These are phyloP conservation scores for Dryas iulia DNA, from an alignment of 1,140 invertebrate species.

Conservation along the genomic window DNA sequence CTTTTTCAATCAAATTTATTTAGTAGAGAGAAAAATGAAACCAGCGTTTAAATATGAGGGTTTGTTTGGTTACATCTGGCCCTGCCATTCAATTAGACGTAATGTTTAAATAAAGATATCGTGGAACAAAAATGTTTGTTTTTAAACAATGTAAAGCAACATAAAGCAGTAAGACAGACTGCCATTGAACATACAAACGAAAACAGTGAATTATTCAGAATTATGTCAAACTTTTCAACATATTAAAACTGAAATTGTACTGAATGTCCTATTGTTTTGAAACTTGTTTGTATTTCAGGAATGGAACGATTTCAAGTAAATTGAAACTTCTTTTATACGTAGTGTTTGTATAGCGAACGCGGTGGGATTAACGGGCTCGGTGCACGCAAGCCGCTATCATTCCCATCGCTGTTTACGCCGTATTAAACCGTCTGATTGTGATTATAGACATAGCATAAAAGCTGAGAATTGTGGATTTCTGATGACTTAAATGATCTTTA, in stretches of 20 bases:
- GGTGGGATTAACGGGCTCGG: slow-evolving; percentile 56
- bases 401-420: slow-evolving; percentile 65
- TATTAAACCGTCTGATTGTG: slow-evolving; percentile 74
- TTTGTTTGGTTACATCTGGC: not conserved
- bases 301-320: slow-evolving; percentile 62
- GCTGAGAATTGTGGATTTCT: slow-evolving; percentile 30
- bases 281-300: slow-evolving; percentile 17
- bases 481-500: slow-evolving; percentile 16
- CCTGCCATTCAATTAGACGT: not conserved
- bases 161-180: not conserved
- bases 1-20: no score
- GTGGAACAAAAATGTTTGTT: not conserved
- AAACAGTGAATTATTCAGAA: slow-evolving; percentile 5
- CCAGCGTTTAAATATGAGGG: not conserved
- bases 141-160: not conserved
- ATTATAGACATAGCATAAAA: slow-evolving; percentile 55
- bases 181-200: not conserved
- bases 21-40: not conserved
- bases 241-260: slow-evolving; percentile 14
- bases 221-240: slow-evolving; percentile 5
- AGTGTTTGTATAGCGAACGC: slow-evolving; percentile 41
- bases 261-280: slow-evolving; percentile 19
- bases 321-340: slow-evolving; percentile 70
- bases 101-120: not conserved
- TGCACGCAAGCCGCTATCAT: slow-evolving; percentile 68